Percentiles rank a stretch among this genome's conserved stretches.
Evolutionary conservation across 2,888 invertebrate genomes (phyloP).

Genomic region (Agriopis leucophaearia): DNA sequence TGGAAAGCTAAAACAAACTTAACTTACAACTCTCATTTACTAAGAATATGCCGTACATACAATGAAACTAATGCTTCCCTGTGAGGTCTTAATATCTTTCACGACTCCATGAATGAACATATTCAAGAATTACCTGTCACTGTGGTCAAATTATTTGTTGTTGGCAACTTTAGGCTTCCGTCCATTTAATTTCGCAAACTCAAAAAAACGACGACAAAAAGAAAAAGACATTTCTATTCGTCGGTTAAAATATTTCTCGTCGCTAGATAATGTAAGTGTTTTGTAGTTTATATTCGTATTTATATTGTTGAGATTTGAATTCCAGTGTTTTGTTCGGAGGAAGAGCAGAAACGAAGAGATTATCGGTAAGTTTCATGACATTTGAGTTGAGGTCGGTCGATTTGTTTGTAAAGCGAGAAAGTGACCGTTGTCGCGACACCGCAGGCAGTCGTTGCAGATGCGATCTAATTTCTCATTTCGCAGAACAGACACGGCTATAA

Average conservation of each 20-base stretch:
- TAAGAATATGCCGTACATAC: no score
- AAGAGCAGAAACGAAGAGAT: slow-evolving; percentile 52
- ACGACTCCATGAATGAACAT: no score
- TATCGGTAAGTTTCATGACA: slow-evolving; percentile 79
- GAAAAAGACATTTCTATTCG: slow-evolving; percentile 68
- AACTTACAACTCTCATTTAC: no score
- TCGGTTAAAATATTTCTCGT: slow-evolving; percentile 66
- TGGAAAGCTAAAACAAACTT: no score
- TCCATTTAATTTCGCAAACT: slow-evolving; percentile 81
- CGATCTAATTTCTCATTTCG: slow-evolving; percentile 78
- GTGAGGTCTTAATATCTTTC: no score
- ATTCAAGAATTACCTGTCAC: not conserved
- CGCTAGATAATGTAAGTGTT: slow-evolving; percentile 74
- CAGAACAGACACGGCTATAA: slow-evolving; percentile 71
- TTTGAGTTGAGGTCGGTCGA: slow-evolving; percentile 68
- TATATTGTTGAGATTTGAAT: slow-evolving; percentile 63
- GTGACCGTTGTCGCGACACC: slow-evolving; percentile 77
- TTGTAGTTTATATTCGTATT: slow-evolving; percentile 61
- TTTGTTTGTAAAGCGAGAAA: slow-evolving; percentile 83
- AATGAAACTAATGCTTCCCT: no score
- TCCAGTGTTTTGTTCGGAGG: slow-evolving; percentile 55
- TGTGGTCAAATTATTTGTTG: not conserved
- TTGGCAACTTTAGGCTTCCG: slow-evolving; percentile 50
- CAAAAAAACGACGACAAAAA: slow-evolving; percentile 80
- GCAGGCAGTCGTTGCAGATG: slow-evolving; percentile 64